Base-by-base conservation (phyloP, 2,888 invertebrate species). In the Pocota personata region DNA sequence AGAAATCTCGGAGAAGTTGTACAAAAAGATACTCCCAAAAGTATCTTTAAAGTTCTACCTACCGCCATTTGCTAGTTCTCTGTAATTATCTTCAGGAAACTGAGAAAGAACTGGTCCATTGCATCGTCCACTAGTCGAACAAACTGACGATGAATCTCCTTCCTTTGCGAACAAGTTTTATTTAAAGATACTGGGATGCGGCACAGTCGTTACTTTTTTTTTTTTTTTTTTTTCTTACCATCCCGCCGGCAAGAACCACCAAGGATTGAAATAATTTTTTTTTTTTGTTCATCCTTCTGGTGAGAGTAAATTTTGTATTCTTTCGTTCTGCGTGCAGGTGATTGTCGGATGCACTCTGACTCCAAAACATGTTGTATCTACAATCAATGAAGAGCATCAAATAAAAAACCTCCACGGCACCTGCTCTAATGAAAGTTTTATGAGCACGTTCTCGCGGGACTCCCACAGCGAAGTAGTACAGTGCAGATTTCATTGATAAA, bases 1-100 rank as follows among this genome's bases (percentile, higher is more conserved):
- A 40, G 30, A 60, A 83, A 67, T 83, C 78, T 73, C 37, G 16
- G 55, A 35, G 57, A 84, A 75, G 55, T 83, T 78, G 32, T 58
- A 21, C 16, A 50, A 30, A 10, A 55, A 66, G 30, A 19, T 21
- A 67, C 40, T 57, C 62, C 52, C 82, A 50, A 78, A 40, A 78
- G 79, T 78, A 67, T 75, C 67, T 75, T 79, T 73, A 57, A 77
- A 64, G 50, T 58, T 67, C 60, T 37, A 12, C 10, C 48, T 67
- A 73, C 62, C 67, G 57, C 50, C 67, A 75, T 32, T 24, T 73
- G 62, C 78, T 73, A 67, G 71, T 69, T 72, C 72, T 50, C 12
- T 73, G 79, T 84, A 84, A 84, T 84, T 84, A 79, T 84, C 83
- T 79, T 27, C 62, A 64, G 55, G 67, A 79, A 73, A 64, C 73